These are phyloP conservation scores for Pavo muticus DNA, from an alignment of 2,113 vertebrate genomes.

Conservation along the genomic window DNA sequence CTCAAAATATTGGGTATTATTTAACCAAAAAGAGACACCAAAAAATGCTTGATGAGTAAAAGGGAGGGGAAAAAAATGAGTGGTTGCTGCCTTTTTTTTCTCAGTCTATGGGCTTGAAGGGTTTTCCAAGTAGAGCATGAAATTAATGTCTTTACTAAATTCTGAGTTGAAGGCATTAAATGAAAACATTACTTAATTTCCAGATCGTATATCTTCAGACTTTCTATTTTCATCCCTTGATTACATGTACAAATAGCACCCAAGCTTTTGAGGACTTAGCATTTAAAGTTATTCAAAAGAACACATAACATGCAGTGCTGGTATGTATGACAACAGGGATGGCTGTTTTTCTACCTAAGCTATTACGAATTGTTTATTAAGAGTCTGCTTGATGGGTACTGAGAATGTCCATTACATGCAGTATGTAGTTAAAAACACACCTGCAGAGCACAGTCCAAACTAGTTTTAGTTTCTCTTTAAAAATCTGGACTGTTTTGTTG, in stretches of 20 bases:
- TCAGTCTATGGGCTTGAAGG: background rate
- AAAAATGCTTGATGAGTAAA: background rate
- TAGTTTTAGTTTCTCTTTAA: background rate
- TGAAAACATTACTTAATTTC: background rate
- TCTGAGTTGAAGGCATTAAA: background rate
- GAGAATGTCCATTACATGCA: background rate
- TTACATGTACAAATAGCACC: background rate
- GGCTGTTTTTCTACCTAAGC: background rate
- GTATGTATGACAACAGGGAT: background rate
- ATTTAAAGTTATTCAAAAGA: background rate
- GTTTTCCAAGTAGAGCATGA: background rate
- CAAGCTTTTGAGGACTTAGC: background rate
- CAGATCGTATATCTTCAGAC: background rate
- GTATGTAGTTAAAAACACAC: background rate
- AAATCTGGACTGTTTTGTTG: background rate
- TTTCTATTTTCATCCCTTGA: background rate
- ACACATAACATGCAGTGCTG: background rate
- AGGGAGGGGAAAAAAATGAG: rapidly evolving
- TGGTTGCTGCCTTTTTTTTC: background rate
- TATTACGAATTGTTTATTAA: background rate
- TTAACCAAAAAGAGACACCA: background rate
- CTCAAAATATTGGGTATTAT: background rate
- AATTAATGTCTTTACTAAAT: background rate
- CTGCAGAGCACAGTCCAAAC: background rate
- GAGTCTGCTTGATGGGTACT: background rate